A percentile compares a stretch with the other conserved stretches of the same genome.
Evolutionary conservation across 2,113 vertebrate genomes (phyloP).

Genomic region (Hippocampus zosterae): DNA sequence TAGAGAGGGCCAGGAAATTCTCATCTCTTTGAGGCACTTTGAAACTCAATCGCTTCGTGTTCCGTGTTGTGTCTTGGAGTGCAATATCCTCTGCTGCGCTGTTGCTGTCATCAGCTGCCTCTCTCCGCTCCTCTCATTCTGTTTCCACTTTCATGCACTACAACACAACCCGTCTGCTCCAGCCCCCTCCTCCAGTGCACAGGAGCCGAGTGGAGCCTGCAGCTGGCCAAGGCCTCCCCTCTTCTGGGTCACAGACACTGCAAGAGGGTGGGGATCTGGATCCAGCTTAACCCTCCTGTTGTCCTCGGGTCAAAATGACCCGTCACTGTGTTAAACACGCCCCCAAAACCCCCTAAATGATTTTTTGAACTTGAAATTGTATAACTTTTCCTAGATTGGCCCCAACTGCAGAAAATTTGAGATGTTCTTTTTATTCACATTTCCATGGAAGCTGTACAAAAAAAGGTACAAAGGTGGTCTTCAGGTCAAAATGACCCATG

Average conservation of each 20-base stretch:
- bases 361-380: no score
- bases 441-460: no score
- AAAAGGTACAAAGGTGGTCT: no score
- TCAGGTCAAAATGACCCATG: no score
- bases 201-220: constrained; percentile 56
- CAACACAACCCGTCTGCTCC: constrained; percentile 7
- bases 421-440: no score
- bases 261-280: constrained; percentile 65
- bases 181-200: constrained; percentile 23
- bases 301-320: no score
- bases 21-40: constrained; percentile 48
- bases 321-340: no score
- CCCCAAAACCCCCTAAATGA: no score
- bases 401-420: no score
- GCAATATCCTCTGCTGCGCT: constrained; percentile 63
- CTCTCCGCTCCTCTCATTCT: constrained; percentile 42
- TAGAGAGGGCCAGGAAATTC: constrained; percentile 50
- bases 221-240: constrained; percentile 63
- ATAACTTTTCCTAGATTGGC: no score
- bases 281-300: no score
- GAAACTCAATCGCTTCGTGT: constrained; percentile 66
- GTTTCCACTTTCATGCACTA: constrained; percentile 24
- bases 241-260: constrained; percentile 55
- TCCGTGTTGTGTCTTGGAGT: constrained; percentile 70
- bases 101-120: constrained; percentile 64